Evolutionary conservation across 2,888 invertebrate species (phyloP), one percentile per base, ranked within the genome.

Genomic region (Autographa pulchrina): DNA sequence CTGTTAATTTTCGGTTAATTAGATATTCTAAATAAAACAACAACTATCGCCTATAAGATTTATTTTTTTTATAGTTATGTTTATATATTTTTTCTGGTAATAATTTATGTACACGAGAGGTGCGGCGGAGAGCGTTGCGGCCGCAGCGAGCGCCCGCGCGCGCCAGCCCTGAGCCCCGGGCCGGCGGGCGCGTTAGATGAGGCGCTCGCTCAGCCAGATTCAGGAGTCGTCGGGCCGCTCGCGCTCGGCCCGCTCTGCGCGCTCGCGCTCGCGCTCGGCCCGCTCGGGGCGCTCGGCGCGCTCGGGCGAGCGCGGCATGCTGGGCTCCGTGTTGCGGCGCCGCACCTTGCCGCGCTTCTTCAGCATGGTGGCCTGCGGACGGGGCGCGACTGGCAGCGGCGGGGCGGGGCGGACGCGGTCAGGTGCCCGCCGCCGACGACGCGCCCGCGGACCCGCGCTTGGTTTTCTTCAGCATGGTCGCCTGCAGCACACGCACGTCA

Each of bases 401-500:
- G 87, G 89, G 86, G 88, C 84, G 82, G 86, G 86, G 85, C 82
- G 85, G 82, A 86, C 63, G 78, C 79, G 86, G 88, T 90, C 91
- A 90, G 90, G 91, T 91, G 89, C 90, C 90, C 96, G 96, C 96
- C 96, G 96, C 97, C 96, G 97, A 76, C 81, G 84, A 97, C 96
- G 97, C 97, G 90, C 96, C 98, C 97, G 96, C 98, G 90, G 99
- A 97, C 97, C 99, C 99, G 97, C 99, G 99, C 97, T 99, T 99
- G 96, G 98, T 98, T 98, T 99, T 99, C 98, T 99, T 99, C 97
- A 99, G 97, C 99, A 99, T 99, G 96, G 99, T 99, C 94, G 99
- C 99, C 99, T 99, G 97, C 92, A 90, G 91, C 90, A 90, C 90
- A 91, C 91, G 90, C 88, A 89, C 86, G 76, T 82, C 81, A 78